phyloP scores from a whole-genome alignment of 2,797 vertebrate species.

The Etheostoma nigrum region DNA sequence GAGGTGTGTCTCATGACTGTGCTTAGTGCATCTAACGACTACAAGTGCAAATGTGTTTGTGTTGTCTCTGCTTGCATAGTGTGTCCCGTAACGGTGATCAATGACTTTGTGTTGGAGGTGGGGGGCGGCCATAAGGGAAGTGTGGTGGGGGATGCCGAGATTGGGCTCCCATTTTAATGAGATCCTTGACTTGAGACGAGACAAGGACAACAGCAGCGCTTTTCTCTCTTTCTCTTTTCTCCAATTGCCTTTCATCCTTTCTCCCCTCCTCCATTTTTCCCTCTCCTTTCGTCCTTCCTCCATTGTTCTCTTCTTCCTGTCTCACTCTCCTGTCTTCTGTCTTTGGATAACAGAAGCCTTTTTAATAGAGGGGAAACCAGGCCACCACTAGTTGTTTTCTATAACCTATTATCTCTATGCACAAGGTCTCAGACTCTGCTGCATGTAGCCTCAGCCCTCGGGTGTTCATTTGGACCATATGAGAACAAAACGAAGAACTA shows the following conservation, averaged over 20 bases:
- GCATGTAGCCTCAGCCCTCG: not conserved
- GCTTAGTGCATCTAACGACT: slow-evolving; percentile 18
- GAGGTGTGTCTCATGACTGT: slow-evolving; percentile 8
- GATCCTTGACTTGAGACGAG: slow-evolving; percentile 82
- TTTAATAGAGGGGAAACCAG: slow-evolving; percentile 49
- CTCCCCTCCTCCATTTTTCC: slow-evolving; percentile 23
- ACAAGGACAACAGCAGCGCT: slow-evolving; percentile 77
- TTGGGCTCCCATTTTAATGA: slow-evolving; percentile 84
- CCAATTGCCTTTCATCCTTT: slow-evolving; percentile 44
- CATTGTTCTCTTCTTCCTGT: slow-evolving; percentile 63
- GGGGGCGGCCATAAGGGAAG: slow-evolving; percentile 49
- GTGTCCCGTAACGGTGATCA: slow-evolving; percentile 69
- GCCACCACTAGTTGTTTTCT: slow-evolving; percentile 38
- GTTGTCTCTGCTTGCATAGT: slow-evolving; percentile 25
- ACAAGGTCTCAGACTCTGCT: slow-evolving; percentile 27
- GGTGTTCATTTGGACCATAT: slow-evolving; percentile 26
- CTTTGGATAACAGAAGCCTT: slow-evolving; percentile 44
- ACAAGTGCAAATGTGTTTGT: slow-evolving; percentile 29
- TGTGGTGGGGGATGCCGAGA: slow-evolving; percentile 52
- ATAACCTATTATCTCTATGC: slow-evolving; percentile 43
- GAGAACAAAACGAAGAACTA: slow-evolving; percentile 9
- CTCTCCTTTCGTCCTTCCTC: slow-evolving; percentile 45
- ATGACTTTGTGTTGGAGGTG: slow-evolving; percentile 64
- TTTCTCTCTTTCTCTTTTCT: slow-evolving; percentile 50
- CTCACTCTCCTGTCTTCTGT: slow-evolving; percentile 56